Conservation (phyloP, 2,888 invertebrate genomes). For the Agrochola macilenta region DNA sequence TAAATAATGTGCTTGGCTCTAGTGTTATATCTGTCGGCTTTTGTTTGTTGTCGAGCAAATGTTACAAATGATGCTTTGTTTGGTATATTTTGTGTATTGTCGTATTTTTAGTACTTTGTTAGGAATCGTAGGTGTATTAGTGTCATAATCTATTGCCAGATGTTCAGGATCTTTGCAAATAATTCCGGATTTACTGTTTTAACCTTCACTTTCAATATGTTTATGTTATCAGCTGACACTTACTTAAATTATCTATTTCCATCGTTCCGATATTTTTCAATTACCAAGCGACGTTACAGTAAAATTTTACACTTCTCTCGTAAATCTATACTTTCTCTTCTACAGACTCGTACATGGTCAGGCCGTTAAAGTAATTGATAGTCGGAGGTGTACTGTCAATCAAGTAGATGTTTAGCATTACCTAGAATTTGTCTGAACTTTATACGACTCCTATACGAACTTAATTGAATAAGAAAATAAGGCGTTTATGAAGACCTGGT, state of each 20-base stretch:
- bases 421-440: slow-evolving; percentile 59
- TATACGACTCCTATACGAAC: slow-evolving; percentile 38
- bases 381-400: slow-evolving; percentile 71
- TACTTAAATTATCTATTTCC: slow-evolving; percentile 32
- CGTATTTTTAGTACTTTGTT: slow-evolving; percentile 33
- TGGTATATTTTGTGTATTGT: slow-evolving; percentile 37
- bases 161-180: neutral
- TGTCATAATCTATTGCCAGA: neutral
- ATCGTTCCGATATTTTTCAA: slow-evolving; percentile 59
- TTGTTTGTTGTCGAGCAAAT: slow-evolving; percentile 58
- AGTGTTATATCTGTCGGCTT: slow-evolving; percentile 57
- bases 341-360: slow-evolving; percentile 61
- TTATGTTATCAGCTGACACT: slow-evolving; percentile 19
- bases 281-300: slow-evolving; percentile 56
- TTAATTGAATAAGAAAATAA: slow-evolving; percentile 52
- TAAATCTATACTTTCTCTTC: slow-evolving; percentile 70
- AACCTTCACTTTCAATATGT: slow-evolving; percentile 3
- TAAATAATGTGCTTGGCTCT: slow-evolving; percentile 49
- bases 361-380: slow-evolving; percentile 73
- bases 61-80: slow-evolving; percentile 60
- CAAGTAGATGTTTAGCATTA: slow-evolving; percentile 68
- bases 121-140: neutral
- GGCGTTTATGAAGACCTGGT: slow-evolving; percentile 18
- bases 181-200: neutral
- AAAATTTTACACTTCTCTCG: slow-evolving; percentile 67